These are phyloP conservation scores for Pollenia griseotomentosa DNA, from an alignment of 2,888 invertebrate species.

Conservation along the genomic window DNA sequence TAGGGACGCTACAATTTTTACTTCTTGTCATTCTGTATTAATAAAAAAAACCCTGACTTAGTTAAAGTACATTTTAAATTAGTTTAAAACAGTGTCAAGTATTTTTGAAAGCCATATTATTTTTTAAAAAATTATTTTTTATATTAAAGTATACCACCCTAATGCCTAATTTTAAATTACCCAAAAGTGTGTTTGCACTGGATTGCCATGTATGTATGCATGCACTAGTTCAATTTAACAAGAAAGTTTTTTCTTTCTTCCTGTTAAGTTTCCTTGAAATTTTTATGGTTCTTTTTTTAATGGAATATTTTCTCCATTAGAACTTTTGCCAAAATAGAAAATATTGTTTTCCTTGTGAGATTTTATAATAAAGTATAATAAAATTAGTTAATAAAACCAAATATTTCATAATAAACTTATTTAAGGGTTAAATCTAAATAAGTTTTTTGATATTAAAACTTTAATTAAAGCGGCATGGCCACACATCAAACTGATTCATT, in stretches of 20 bases:
- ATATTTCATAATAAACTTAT: constrained; percentile 6
- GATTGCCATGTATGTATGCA: background rate
- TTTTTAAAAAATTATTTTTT: no score
- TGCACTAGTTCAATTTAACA: constrained; percentile 5
- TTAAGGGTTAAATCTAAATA: background rate
- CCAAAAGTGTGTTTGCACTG: background rate
- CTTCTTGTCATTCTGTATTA: no score
- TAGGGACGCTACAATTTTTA: background rate
- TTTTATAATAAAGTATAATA: constrained; percentile 50
- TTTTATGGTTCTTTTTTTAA: constrained; percentile 13
- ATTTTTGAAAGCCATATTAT: no score
- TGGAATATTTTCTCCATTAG: constrained; percentile 7
- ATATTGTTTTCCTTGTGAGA: constrained; percentile 19
- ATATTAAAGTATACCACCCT: background rate
- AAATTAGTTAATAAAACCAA: constrained; percentile 13
- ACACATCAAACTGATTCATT: no score
- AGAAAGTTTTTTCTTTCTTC: constrained; percentile 49
- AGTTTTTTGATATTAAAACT: no score
- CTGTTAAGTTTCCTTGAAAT: background rate
- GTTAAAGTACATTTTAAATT: no score
- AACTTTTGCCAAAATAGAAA: constrained; percentile 11
- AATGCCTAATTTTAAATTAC: background rate
- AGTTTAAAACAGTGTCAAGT: no score
- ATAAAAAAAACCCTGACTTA: no score
- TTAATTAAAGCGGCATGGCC: no score